A percentile compares a stretch with the other conserved stretches of the same genome.
These are phyloP conservation scores for Astyanax mexicanus DNA, from an alignment of 2,797 vertebrate genomes.

Conservation along the genomic window DNA sequence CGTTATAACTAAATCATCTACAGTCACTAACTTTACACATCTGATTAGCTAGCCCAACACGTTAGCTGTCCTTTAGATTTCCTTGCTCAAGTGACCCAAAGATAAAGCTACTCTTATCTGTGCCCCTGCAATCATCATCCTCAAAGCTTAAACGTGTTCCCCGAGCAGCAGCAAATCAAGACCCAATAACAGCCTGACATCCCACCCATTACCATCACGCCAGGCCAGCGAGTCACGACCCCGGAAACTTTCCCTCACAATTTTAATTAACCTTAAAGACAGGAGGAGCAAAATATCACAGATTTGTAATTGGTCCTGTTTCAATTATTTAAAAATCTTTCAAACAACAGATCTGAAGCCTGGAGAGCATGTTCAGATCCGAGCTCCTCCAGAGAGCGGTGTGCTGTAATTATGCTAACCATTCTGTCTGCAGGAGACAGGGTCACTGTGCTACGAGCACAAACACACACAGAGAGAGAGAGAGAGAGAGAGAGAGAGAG, in stretches of 20 bases:
- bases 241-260: neutral
- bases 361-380: neutral
- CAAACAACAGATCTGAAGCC: slow-evolving; percentile 16
- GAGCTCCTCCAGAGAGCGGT: slow-evolving; percentile 15
- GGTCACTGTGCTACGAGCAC: slow-evolving; percentile 25
- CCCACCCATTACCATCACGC: neutral
- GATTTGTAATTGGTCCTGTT: neutral
- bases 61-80: neutral
- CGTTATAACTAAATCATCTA: neutral
- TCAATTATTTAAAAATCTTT: slow-evolving; percentile 13
- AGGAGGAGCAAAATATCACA: neutral
- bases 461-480: slow-evolving; percentile 2
- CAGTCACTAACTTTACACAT: neutral
- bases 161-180: neutral
- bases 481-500: neutral
- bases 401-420: slow-evolving; percentile 46
- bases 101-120: neutral
- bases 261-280: neutral
- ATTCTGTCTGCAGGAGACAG: slow-evolving; percentile 26
- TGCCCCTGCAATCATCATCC: neutral
- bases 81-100: neutral
- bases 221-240: neutral
- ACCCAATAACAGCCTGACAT: neutral
- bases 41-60: neutral
- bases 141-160: neutral